Evolutionary conservation across 2,113 vertebrate species (phyloP), one percentile per base, ranked within the genome.

Genomic region (Colistium nudipinnis): DNA sequence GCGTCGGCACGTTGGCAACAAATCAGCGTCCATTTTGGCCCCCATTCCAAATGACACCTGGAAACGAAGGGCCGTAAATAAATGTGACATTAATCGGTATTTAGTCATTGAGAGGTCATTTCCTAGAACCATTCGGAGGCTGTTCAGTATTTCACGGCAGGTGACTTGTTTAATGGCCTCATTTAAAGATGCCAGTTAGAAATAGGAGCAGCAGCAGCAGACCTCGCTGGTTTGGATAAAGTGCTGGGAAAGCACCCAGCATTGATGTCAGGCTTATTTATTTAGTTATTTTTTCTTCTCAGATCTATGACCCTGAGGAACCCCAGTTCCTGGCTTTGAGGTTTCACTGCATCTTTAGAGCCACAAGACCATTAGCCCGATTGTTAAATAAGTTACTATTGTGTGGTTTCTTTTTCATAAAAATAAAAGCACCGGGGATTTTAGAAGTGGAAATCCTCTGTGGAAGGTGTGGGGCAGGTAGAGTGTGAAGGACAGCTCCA

Each of bases 171-270:
- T 76, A 66, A 69, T 63, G 31, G 33, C n/a, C 11, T 53, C 27
- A 3, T 24, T 14, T 6, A n/a, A 28, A 57, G 62, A 70, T 51
- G 54, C n/a, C n/a, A n/a, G n/a, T n/a, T n/a, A n/a, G n/a, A n/a
- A n/a, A n/a, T n/a, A n/a, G n/a, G n/a, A n/a, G n/a, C n/a, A 11
- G 33, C 33, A 6, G 2, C 6, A 6, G 27, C 16, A 39, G 53
- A 62, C 31, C 9, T 9, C 51, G 3, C 36, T 64, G 20, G 59
- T 54, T 48, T 2, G 56, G 60, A 56, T 44, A 17, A 60, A 67
- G 10, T 53, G 72, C 75, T 77, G 72, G 84, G 54, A 14, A 62
- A 53, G 62, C 27, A 35, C 31, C 54, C 9, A 51, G 43, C n/a
- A 27, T 33, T 70, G 49, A 70, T 69, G 62, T 54, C 47, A 60